Evolutionary conservation across 2,797 vertebrate species (phyloP).

Genomic region (Limnodromus scolopaceus): DNA sequence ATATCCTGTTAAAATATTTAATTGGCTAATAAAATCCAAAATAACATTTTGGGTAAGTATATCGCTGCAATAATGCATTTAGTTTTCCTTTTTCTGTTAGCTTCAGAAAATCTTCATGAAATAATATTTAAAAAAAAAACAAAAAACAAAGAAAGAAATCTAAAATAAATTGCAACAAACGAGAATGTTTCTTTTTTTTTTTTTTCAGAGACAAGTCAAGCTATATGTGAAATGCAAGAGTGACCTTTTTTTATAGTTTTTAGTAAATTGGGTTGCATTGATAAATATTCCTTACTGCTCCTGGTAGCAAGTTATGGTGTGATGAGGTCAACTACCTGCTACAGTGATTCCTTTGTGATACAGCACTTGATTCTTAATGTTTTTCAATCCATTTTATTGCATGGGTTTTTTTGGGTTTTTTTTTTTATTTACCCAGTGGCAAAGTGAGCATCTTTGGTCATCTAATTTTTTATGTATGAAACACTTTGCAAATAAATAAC

Average conservation of each 20-base stretch:
- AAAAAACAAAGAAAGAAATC: too few relatives aligned
- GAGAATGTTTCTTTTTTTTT: background rate
- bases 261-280: background rate
- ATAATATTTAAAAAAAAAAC: background rate
- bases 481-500: background rate
- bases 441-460: background rate
- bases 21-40: background rate
- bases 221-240: background rate
- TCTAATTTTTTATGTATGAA: background rate
- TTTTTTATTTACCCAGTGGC: background rate
- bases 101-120: background rate
- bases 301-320: background rate
- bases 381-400: background rate
- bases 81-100: background rate
- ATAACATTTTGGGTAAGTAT: background rate
- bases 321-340: background rate
- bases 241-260: background rate
- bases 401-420: fast-evolving
- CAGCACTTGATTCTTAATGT: background rate
- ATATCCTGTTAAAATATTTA: background rate
- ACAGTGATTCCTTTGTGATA: background rate
- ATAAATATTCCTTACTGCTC: background rate
- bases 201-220: background rate
- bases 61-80: background rate
- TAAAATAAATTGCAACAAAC: background rate